Conservation (phyloP, 1,140 invertebrate genomes). For the Chelonus insularis region DNA sequence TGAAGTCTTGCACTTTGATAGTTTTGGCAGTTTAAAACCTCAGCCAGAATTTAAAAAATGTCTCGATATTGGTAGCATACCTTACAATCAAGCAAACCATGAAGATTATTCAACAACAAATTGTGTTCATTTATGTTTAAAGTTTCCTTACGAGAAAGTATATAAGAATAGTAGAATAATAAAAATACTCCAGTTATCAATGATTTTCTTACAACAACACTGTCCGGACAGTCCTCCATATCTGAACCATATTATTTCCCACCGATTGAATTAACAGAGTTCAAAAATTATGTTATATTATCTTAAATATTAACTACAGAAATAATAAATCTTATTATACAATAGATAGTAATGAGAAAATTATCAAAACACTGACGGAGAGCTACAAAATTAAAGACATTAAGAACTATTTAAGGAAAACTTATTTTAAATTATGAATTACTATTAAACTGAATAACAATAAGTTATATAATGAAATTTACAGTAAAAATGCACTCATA, state of each 20-base stretch:
- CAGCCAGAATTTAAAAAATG: conserved; percentile 20
- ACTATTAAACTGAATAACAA: too few relatives aligned
- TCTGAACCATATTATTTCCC: conserved; percentile 31
- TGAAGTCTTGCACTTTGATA: not conserved
- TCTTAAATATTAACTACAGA: too few relatives aligned
- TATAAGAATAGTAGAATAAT: not conserved
- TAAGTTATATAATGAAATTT: too few relatives aligned
- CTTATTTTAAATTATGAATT: too few relatives aligned
- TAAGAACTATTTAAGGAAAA: too few relatives aligned
- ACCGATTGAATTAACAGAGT: too few relatives aligned
- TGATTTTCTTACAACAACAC: conserved; percentile 23
- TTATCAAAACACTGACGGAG: too few relatives aligned
- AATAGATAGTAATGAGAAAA: too few relatives aligned
- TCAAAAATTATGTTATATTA: too few relatives aligned
- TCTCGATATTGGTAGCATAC: conserved; percentile 21
- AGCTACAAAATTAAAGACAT: too few relatives aligned
- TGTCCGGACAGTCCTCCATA: conserved; percentile 24
- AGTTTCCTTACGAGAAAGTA: conserved; percentile 27
- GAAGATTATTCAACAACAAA: conserved; percentile 32
- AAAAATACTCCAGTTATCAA: not conserved
- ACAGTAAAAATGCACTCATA: too few relatives aligned
- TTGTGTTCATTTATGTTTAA: conserved; percentile 38
- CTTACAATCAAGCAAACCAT: conserved; percentile 36
- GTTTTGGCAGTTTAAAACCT: conserved; percentile 40
- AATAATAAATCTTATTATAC: too few relatives aligned